phyloP scores from a whole-genome alignment of 2,888 invertebrate genomes.

The Tortricodes alternella region DNA sequence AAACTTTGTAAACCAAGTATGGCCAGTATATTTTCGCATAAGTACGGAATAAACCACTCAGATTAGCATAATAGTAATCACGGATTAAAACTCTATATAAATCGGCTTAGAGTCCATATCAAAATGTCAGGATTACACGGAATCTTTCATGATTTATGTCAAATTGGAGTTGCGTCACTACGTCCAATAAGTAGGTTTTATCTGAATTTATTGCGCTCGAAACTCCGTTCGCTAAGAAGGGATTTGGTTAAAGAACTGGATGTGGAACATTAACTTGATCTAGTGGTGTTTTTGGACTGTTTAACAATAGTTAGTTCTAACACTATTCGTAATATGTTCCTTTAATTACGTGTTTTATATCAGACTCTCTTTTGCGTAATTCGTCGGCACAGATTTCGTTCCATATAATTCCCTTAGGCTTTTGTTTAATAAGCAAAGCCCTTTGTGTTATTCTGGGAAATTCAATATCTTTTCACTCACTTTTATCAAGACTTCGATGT shows the following conservation, averaged over 20 bases:
- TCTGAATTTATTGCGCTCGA: constrained; percentile 33
- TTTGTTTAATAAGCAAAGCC: no score
- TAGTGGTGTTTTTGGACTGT: constrained; percentile 3
- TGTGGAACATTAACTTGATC: constrained; percentile 5
- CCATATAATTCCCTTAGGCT: no score
- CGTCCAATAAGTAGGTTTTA: constrained; percentile 32
- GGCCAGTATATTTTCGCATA: neutral
- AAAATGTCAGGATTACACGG: constrained; percentile 24
- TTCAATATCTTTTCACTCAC: no score
- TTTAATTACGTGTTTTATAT: no score
- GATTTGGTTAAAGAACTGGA: constrained; percentile 20
- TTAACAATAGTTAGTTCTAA: neutral
- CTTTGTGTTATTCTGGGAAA: no score
- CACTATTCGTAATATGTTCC: neutral
- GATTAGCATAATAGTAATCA: constrained; percentile 21
- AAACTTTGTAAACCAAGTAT: neutral
- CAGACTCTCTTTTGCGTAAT: no score
- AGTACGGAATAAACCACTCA: constrained; percentile 2
- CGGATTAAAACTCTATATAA: constrained; percentile 18
- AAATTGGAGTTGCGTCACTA: constrained; percentile 30
- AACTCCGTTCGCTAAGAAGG: constrained; percentile 10
- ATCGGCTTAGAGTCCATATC: constrained; percentile 13
- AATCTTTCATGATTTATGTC: constrained; percentile 26
- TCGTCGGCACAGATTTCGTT: no score
- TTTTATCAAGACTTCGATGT: no score